Evolutionary conservation across 2,113 vertebrate species (phyloP), one percentile per base, ranked within the genome.

Genomic region (Piprites chloris): DNA sequence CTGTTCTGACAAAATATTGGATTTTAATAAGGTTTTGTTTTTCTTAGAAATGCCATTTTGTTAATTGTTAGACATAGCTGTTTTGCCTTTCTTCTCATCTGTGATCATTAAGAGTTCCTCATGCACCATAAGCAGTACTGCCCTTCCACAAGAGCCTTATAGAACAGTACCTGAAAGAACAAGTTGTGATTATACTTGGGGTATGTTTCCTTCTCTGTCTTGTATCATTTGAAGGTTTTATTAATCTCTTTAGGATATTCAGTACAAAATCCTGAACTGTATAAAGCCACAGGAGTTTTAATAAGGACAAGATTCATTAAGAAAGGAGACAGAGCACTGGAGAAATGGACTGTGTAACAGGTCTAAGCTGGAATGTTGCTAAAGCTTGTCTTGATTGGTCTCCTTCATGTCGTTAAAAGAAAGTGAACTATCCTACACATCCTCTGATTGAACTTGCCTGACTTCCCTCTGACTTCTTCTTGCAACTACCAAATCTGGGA

Each of bases 11-110:
- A 87, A 93, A 95, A 92, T 90, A 53, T 12, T 86, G 62, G 17
- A 65, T 73, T 93, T 93, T 94, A 85, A 68, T 83, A 82, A 87
- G 58, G 53, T 85, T 91, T 85, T 93, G 37, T 95, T 95, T 89
- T 87, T 61, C 87, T 91, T 79, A 91, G 49, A 94, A 89, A 89
- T 89, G 44, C n/a, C 33, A 72, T 84, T 95, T 81, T 85, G 33
- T 89, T 89, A 78, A 87, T 82, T 79, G 67, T 75, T 88, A 42
- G 53, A 44, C 67, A 82, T 92, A 46, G 69, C 30, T 68, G 50
- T 78, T 95, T 84, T 78, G 37, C 33, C 37, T 85, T 87, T 69
- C 30, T 71, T 82, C 53, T 88, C 72, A 61, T 72, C 65, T 79
- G 26, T 65, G 84, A 85, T 95, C 62, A 68, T 79, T 75, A 84